A percentile compares a stretch with the other conserved stretches of the same genome.
These are phyloP conservation scores for Polietes domitor DNA, from an alignment of 2,888 invertebrate genomes.

Conservation along the genomic window DNA sequence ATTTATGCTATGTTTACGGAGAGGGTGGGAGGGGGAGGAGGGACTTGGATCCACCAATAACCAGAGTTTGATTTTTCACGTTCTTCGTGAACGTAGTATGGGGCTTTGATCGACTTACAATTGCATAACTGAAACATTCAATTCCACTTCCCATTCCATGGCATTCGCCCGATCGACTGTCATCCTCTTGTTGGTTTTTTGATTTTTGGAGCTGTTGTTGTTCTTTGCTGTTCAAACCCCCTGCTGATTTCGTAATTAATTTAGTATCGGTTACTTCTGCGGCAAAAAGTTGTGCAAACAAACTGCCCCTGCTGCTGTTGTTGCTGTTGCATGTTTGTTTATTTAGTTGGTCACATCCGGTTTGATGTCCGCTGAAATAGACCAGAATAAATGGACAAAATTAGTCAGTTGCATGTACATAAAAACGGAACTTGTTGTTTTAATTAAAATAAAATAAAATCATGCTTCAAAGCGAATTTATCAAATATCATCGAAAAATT, in stretches of 20 bases:
- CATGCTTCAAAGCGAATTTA: neutral
- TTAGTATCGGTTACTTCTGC: slow-evolving; percentile 1
- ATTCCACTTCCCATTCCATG: too few relatives aligned
- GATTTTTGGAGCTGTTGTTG: neutral
- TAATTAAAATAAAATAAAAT: slow-evolving; percentile 21
- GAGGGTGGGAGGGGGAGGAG: neutral
- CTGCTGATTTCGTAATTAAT: slow-evolving; percentile 3
- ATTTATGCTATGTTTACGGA: neutral
- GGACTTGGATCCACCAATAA: too few relatives aligned
- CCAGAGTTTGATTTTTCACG: neutral
- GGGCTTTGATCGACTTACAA: too few relatives aligned
- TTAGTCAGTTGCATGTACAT: slow-evolving; percentile 23
- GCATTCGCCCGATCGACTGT: too few relatives aligned
- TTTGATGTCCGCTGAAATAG: slow-evolving; percentile 55
- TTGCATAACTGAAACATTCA: too few relatives aligned
- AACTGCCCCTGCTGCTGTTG: neutral
- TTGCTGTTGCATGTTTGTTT: neutral
- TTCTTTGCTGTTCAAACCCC: neutral
- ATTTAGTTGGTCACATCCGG: slow-evolving; percentile 54
- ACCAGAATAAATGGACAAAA: slow-evolving; percentile 23
- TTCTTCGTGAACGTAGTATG: too few relatives aligned
- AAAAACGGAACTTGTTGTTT: neutral
- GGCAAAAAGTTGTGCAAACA: neutral
- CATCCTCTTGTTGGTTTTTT: too few relatives aligned
- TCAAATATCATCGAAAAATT: slow-evolving; percentile 17